phyloP scores from a whole-genome alignment of 2,888 invertebrate species.

The Lithosia quadra region DNA sequence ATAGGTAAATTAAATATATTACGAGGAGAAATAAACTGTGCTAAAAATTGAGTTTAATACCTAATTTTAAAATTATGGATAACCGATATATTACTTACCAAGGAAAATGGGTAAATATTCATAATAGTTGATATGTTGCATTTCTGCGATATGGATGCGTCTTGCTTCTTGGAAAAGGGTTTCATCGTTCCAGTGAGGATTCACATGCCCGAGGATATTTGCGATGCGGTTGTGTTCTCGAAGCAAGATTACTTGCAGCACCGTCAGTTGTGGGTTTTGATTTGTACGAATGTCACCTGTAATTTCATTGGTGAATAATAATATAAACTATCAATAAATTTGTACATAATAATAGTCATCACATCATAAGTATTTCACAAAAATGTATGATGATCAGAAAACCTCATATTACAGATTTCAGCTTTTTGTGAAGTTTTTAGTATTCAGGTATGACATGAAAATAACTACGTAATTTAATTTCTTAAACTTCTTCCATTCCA shows the following conservation, averaged over 20 bases:
- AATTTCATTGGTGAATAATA: neutral
- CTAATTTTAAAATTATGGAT: neutral
- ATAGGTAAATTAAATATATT: neutral
- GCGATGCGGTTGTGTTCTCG: constrained; percentile 93
- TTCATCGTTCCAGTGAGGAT: constrained; percentile 93
- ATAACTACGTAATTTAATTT: no score
- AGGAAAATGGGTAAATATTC: constrained; percentile 92
- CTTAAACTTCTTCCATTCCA: no score
- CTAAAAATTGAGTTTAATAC: neutral
- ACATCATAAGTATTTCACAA: no score
- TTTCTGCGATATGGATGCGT: constrained; percentile 89
- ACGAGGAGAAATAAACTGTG: neutral
- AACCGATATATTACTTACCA: constrained; percentile 74
- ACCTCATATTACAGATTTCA: no score
- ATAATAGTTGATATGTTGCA: constrained; percentile 92
- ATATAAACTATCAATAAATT: no score
- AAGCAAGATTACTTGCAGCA: constrained; percentile 89
- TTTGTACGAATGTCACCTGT: constrained; percentile 90
- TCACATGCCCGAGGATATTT: constrained; percentile 85
- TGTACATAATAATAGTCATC: no score
- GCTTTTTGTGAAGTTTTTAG: no score
- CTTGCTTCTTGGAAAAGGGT: constrained; percentile 91
- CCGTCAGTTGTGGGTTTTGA: constrained; percentile 90
- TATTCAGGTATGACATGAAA: no score
- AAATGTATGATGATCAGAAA: no score